These are phyloP conservation scores for Drosophila paulistorum DNA, from an alignment of 1,140 invertebrate genomes.

Conservation along the genomic window DNA sequence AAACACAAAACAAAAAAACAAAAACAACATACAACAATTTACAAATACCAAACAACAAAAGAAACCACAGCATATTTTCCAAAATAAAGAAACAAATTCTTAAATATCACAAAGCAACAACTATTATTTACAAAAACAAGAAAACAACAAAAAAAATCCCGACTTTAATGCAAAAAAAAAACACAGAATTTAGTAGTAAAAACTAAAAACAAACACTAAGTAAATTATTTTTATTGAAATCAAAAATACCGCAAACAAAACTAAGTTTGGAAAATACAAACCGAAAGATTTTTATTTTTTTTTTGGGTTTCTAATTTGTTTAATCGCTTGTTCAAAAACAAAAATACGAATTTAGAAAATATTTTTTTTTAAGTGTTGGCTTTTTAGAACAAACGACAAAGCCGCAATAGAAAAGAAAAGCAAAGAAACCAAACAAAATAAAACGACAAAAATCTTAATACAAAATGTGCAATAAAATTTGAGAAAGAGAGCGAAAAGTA, in stretches of 20 bases:
- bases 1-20: conserved; percentile 17
- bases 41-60: conserved; percentile 26
- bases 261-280: neutral
- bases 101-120: conserved; percentile 21
- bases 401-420: conserved; percentile 1
- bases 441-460: conserved; percentile 26
- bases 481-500: neutral
- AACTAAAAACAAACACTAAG: conserved; percentile 5
- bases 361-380: conserved; percentile 11
- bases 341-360: conserved; percentile 10
- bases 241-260: conserved; percentile 12
- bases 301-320: conserved; percentile 3
- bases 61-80: conserved; percentile 18
- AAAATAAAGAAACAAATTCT: conserved; percentile 26
- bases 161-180: neutral
- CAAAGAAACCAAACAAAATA: neutral
- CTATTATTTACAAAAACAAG: neutral
- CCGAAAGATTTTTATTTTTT: neutral
- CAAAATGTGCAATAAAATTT: conserved; percentile 13
- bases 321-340: neutral
- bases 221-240: neutral
- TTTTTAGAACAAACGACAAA: neutral
- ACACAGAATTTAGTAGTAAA: conserved; percentile 7
- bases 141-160: neutral
- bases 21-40: conserved; percentile 18